Evolutionary conservation across 2,797 vertebrate genomes (phyloP).

Genomic region (Liasis olivaceus): DNA sequence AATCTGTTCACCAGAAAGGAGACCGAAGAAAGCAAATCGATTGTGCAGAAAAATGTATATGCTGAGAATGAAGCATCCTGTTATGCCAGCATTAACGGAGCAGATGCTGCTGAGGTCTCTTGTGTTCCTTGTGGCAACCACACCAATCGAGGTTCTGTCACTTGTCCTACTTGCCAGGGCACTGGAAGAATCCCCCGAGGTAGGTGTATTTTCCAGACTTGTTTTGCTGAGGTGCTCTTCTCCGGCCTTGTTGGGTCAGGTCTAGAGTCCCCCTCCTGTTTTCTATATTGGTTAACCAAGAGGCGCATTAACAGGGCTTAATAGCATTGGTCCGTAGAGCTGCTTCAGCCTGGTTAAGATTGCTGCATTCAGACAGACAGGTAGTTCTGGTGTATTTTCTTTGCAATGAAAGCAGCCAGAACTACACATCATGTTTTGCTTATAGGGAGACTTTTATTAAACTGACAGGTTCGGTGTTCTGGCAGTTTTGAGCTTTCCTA

Average conservation of each 20-base stretch:
- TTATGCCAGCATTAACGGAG: constrained; percentile 68
- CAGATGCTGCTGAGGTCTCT: not conserved
- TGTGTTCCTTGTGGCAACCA: constrained; percentile 22
- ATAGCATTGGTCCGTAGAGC: not conserved
- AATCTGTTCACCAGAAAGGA: constrained; percentile 3
- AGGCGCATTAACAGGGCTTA: not conserved
- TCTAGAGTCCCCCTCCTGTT: not conserved
- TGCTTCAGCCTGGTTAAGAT: not conserved
- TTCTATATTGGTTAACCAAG: not conserved
- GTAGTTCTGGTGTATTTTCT: not conserved
- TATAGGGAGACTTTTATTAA: not conserved
- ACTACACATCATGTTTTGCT: not conserved
- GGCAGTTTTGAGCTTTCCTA: not conserved
- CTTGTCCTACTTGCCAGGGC: constrained; percentile 85
- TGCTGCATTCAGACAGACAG: not conserved
- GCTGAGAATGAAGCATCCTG: constrained; percentile 34
- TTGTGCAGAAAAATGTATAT: constrained; percentile 26
- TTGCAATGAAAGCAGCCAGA: not conserved
- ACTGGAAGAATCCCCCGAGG: constrained; percentile 84
- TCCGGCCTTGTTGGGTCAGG: not conserved
- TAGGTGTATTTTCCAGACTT: constrained; percentile 45
- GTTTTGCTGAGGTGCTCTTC: not conserved
- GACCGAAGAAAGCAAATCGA: constrained; percentile 35
- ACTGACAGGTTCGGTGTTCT: too few relatives aligned
- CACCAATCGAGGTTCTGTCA: constrained; percentile 50